These are phyloP conservation scores for Celastrina argiolus DNA, from an alignment of 2,888 invertebrate genomes.

Conservation along the genomic window DNA sequence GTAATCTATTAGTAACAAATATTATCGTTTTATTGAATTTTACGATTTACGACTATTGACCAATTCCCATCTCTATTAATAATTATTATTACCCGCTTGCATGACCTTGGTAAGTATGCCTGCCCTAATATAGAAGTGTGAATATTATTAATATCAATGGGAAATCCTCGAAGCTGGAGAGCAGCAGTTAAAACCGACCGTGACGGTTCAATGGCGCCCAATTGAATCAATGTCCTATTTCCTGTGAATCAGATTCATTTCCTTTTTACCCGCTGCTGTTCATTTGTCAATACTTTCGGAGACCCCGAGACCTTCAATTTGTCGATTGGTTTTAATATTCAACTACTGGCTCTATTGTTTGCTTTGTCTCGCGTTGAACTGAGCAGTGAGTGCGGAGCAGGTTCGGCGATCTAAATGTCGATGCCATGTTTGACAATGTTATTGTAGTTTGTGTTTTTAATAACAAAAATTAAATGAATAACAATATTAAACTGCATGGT, in stretches of 20 bases:
- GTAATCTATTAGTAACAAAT: too few relatives aligned
- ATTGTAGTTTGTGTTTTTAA: neutral
- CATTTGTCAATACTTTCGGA: constrained; percentile 66
- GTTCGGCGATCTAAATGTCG: neutral
- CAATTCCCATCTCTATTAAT: too few relatives aligned
- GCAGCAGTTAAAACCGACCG: constrained; percentile 50
- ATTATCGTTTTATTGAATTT: too few relatives aligned
- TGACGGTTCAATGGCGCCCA: constrained; percentile 51
- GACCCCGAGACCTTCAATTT: constrained; percentile 51
- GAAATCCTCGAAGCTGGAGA: constrained; percentile 28
- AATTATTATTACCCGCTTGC: neutral
- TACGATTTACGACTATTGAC: too few relatives aligned
- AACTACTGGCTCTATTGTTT: constrained; percentile 25
- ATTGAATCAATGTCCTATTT: constrained; percentile 76
- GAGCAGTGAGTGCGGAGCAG: neutral
- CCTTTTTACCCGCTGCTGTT: constrained; percentile 66
- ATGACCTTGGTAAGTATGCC: neutral
- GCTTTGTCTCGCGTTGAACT: neutral
- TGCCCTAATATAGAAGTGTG: neutral
- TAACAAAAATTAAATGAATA: neutral
- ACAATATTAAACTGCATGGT: neutral
- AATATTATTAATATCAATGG: neutral
- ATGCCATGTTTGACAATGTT: neutral
- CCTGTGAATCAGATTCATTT: constrained; percentile 74
- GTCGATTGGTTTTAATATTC: constrained; percentile 58